Conservation (phyloP, 1,140 invertebrate species). For the Andricus grossulariae region DNA sequence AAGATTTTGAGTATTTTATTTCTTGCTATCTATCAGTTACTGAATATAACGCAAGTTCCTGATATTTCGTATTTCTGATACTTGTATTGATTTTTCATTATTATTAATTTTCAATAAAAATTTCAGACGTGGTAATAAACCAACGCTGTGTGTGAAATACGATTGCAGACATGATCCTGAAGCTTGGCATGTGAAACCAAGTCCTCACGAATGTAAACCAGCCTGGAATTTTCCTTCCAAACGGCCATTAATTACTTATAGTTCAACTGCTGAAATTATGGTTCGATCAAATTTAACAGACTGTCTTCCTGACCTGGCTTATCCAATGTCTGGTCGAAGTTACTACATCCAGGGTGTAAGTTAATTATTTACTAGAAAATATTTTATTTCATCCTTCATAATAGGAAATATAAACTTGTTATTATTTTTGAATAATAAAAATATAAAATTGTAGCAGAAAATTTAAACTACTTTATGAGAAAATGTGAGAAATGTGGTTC, state of each 20-base stretch:
- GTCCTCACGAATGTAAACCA: conserved; percentile 64
- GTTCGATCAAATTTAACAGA: conserved; percentile 50
- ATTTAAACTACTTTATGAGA: neutral
- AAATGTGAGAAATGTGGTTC: no score
- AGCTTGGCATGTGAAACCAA: conserved; percentile 59
- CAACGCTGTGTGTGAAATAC: conserved; percentile 54
- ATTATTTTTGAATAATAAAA: neutral
- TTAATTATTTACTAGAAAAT: neutral
- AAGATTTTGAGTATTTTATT: no score
- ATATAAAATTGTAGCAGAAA: conserved; percentile 17
- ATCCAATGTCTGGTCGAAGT: conserved; percentile 56
- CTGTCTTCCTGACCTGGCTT: conserved; percentile 49
- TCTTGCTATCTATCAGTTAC: no score
- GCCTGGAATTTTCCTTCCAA: conserved; percentile 62
- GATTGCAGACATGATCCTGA: conserved; percentile 58
- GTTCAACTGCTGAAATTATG: conserved; percentile 50
- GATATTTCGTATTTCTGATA: conserved; percentile 13
- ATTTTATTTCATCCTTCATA: no score
- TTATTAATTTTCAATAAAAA: neutral
- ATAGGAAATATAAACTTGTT: no score
- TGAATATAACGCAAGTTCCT: neutral
- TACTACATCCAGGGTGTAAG: conserved; percentile 55
- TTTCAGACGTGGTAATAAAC: conserved; percentile 46
- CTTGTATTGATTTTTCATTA: neutral
- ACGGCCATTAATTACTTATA: conserved; percentile 64